Conservation (phyloP, 2,888 invertebrate genomes). For the Cylloceria caligata region DNA sequence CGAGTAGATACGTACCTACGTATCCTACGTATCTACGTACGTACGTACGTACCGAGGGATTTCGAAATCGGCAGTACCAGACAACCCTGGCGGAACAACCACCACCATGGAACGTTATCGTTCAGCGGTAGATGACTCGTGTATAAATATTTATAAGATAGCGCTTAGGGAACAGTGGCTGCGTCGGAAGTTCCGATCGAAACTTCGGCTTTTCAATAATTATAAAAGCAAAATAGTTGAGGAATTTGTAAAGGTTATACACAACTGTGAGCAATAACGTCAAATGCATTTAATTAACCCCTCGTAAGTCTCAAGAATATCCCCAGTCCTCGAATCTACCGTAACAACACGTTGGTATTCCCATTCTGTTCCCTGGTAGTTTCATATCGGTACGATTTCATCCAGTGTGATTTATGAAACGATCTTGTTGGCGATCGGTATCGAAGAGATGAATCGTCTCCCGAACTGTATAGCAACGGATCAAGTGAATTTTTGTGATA, state of each 20-base stretch:
- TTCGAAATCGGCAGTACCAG: constrained; percentile 44
- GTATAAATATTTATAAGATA: constrained; percentile 34
- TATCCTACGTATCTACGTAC: constrained; percentile 9
- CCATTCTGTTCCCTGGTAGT: no score
- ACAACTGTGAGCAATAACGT: no score
- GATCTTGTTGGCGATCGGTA: no score
- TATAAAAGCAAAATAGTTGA: background rate
- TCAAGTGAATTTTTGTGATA: no score
- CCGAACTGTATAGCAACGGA: no score
- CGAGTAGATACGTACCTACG: constrained; percentile 45
- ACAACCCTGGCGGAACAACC: background rate
- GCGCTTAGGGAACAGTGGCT: background rate
- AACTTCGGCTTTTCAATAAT: background rate
- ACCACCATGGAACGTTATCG: constrained; percentile 4
- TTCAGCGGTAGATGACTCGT: background rate
- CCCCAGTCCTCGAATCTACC: no score
- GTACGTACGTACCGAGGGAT: constrained; percentile 45
- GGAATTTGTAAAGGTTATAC: background rate
- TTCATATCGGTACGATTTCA: no score
- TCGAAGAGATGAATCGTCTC: no score
- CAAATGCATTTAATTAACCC: no score
- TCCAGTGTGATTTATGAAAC: no score
- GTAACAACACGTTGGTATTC: no score
- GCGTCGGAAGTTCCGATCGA: background rate
- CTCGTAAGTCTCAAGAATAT: no score